Percentiles rank a stretch among this genome's conserved stretches.
Evolutionary conservation across 2,888 invertebrate species (phyloP).

Genomic region (Drosophila neonasuta): DNA sequence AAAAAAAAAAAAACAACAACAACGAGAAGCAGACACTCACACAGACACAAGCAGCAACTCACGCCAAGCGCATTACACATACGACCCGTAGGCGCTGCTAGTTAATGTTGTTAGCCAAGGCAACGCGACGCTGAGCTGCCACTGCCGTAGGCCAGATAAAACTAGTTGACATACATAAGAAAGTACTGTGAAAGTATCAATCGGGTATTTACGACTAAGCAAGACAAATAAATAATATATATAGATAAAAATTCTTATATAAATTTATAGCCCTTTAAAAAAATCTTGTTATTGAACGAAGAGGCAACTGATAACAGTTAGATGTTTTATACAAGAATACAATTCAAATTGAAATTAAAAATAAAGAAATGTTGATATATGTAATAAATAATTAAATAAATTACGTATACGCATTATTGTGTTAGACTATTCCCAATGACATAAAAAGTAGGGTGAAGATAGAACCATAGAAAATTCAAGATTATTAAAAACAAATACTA

Average conservation of each 20-base stretch:
- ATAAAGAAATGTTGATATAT: too few relatives aligned
- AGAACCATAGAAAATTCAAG: too few relatives aligned
- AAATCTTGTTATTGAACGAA: too few relatives aligned
- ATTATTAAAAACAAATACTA: too few relatives aligned
- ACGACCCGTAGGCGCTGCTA: constrained; percentile 60
- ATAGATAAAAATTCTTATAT: too few relatives aligned
- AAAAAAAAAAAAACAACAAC: constrained; percentile 21
- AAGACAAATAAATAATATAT: neutral
- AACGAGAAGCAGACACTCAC: constrained; percentile 5
- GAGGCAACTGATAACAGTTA: too few relatives aligned
- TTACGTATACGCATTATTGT: neutral
- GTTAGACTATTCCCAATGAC: too few relatives aligned
- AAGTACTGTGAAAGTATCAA: neutral
- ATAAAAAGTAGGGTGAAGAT: too few relatives aligned
- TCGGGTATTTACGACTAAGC: constrained; percentile 26
- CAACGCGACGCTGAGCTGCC: constrained; percentile 34
- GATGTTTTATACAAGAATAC: too few relatives aligned
- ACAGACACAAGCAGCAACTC: constrained; percentile 19
- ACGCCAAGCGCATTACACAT: constrained; percentile 52
- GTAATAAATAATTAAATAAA: too few relatives aligned
- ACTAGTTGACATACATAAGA: constrained; percentile 70
- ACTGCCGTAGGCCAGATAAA: constrained; percentile 66
- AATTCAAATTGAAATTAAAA: too few relatives aligned
- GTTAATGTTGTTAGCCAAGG: constrained; percentile 67
- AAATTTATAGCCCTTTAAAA: too few relatives aligned